phyloP scores from a whole-genome alignment of 2,797 vertebrate species.

The Picus viridis region DNA sequence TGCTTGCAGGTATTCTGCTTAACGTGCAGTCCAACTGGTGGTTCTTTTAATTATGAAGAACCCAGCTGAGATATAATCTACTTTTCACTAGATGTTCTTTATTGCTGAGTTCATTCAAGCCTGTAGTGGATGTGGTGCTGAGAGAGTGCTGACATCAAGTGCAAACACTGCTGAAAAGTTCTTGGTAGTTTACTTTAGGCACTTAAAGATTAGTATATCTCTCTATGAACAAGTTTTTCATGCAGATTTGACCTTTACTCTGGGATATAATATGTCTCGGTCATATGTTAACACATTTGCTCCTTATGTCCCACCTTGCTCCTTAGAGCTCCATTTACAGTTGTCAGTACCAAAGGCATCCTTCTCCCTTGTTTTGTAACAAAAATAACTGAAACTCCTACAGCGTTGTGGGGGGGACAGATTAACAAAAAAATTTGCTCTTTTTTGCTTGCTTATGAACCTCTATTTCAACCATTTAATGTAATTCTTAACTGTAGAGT shows the following conservation, averaged over 20 bases:
- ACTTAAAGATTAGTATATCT: constrained; percentile 77
- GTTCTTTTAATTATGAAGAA: constrained; percentile 48
- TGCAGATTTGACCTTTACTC: constrained; percentile 74
- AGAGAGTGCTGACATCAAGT: constrained; percentile 77
- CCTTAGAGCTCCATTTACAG: constrained; percentile 26
- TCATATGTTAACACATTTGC: constrained; percentile 60
- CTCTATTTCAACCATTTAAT: neutral
- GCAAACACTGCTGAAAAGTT: constrained; percentile 76
- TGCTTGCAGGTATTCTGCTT: constrained; percentile 23
- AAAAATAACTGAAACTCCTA: neutral
- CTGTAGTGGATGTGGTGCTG: constrained; percentile 70
- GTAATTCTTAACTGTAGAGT: neutral
- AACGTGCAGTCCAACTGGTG: neutral
- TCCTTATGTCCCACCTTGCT: neutral
- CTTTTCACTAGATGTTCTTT: constrained; percentile 52
- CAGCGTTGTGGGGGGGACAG: neutral
- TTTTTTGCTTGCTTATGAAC: neutral
- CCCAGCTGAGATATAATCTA: constrained; percentile 62
- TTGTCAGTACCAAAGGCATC: constrained; percentile 42
- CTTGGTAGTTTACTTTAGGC: constrained; percentile 76
- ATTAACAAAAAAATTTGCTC: neutral
- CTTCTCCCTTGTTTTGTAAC: constrained; percentile 38
- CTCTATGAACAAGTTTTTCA: constrained; percentile 65
- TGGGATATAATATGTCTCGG: constrained; percentile 62
- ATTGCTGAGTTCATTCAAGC: constrained; percentile 56